phyloP scores from a whole-genome alignment of 2,113 vertebrate genomes.

The Perca fluviatilis region DNA sequence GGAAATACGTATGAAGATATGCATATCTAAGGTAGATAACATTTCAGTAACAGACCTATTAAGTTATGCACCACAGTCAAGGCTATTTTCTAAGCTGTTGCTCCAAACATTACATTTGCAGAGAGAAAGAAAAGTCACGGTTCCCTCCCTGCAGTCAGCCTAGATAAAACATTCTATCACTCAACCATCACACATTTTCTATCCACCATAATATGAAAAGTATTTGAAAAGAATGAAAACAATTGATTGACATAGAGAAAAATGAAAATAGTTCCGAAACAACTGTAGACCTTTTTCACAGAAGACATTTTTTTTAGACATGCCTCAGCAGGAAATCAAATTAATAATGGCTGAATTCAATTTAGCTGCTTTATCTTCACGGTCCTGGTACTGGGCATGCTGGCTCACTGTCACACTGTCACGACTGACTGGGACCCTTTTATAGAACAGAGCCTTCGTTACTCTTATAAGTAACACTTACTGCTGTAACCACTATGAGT shows the following conservation, averaged over 20 bases:
- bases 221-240: not conserved
- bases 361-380: no score
- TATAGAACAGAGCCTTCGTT: not conserved
- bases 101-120: slow-evolving; percentile 17
- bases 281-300: not conserved
- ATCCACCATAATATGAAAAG: slow-evolving; percentile 6
- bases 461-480: not conserved
- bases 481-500: not conserved
- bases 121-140: not conserved
- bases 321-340: no score
- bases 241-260: not conserved
- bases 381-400: no score
- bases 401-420: no score
- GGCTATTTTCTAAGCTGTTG: not conserved
- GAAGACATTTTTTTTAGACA: not conserved
- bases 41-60: not conserved
- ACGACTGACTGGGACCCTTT: not conserved
- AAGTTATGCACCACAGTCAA: not conserved
- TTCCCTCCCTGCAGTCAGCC: not conserved
- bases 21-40: not conserved
- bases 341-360: no score
- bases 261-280: not conserved
- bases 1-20: not conserved
- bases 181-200: not conserved
- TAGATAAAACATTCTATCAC: not conserved